These are phyloP conservation scores for Psittacula cyanocephala DNA, from an alignment of 2,113 vertebrate genomes.

Conservation along the genomic window DNA sequence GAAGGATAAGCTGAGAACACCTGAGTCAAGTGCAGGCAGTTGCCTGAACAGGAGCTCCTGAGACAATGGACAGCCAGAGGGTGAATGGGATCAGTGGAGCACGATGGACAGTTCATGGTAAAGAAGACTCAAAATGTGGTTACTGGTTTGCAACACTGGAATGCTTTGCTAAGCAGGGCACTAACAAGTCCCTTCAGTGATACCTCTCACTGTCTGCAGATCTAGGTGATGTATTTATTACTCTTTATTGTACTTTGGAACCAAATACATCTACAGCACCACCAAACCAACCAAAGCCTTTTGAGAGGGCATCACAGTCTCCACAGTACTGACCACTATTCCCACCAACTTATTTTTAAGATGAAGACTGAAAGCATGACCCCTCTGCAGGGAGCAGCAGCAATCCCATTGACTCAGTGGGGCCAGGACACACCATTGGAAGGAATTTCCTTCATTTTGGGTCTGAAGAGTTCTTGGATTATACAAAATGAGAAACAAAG, in stretches of 20 bases:
- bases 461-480: not conserved
- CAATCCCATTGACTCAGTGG: not conserved
- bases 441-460: not conserved
- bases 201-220: not conserved
- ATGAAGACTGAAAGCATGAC: not conserved
- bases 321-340: not conserved
- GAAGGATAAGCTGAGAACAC: not conserved
- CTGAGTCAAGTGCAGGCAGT: not conserved
- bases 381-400: not conserved
- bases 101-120: not conserved
- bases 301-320: not conserved
- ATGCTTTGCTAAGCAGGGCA: not conserved
- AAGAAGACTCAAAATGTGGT: not conserved
- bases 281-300: not conserved
- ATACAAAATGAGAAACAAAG: conserved; percentile 58
- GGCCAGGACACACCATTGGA: not conserved
- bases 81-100: not conserved
- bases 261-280: not conserved
- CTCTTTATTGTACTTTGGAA: not conserved
- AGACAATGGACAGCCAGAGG: not conserved
- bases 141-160: not conserved
- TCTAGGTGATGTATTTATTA: not conserved
- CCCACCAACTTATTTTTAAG: not conserved
- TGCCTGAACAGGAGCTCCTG: not conserved
- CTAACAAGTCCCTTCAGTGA: not conserved